Percentiles rank a stretch among this genome's conserved stretches.
phyloP scores from a whole-genome alignment of 2,113 vertebrate species.

The Brienomyrus brachyistius region DNA sequence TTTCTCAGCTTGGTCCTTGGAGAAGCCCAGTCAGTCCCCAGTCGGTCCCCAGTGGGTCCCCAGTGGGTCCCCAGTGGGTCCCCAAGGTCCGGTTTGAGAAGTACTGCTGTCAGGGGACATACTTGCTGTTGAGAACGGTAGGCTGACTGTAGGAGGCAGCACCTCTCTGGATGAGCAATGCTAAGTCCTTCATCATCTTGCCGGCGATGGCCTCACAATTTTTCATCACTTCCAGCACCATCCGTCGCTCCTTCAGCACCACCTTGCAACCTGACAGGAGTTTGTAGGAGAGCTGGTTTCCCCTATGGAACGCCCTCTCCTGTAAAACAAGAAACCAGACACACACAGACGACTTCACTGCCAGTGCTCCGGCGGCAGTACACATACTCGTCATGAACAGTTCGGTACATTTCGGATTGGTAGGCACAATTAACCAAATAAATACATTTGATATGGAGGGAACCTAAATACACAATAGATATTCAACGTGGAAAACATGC shows the following conservation, averaged over 20 bases:
- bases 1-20: not conserved
- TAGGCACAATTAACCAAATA: no score
- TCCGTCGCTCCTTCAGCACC: constrained; percentile 79
- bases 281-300: constrained; percentile 71
- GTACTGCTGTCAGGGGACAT: constrained; percentile 20
- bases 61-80: not conserved
- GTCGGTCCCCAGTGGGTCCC: no score
- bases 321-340: not conserved
- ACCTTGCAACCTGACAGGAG: constrained; percentile 77
- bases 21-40: not conserved
- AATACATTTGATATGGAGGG: not conserved
- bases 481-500: not conserved
- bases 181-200: constrained; percentile 78
- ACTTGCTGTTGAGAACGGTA: constrained; percentile 75
- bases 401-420: no score
- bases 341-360: not conserved
- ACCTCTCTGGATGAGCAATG: constrained; percentile 65
- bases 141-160: constrained; percentile 70
- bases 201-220: constrained; percentile 86
- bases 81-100: not conserved
- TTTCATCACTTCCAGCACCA: constrained; percentile 85
- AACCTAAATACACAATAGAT: not conserved
- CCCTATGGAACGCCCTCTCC: constrained; percentile 56
- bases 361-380: not conserved
- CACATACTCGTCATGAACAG: not conserved